Percentiles rank a stretch among this genome's conserved stretches.
These are phyloP conservation scores for Apamea crenata DNA, from an alignment of 2,888 invertebrate genomes.

Conservation along the genomic window DNA sequence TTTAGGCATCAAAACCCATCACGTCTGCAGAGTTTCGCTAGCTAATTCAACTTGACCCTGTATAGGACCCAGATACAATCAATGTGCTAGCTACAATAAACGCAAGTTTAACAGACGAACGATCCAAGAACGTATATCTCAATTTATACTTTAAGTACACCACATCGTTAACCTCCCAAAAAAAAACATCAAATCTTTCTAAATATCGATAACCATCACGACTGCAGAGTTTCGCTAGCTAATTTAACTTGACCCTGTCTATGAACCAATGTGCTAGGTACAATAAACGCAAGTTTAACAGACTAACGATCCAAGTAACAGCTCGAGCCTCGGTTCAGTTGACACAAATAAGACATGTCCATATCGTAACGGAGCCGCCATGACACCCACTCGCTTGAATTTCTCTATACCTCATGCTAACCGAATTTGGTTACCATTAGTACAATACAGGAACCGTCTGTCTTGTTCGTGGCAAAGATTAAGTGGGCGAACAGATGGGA, in stretches of 20 bases:
- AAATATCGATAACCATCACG: background rate
- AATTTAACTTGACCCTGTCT: too few species aligned
- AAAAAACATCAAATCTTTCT: background rate
- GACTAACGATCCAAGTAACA: background rate
- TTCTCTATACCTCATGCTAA: conserved; percentile 56
- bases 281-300: background rate
- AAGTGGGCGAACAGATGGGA: conserved; percentile 30
- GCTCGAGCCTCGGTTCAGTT: conserved; percentile 21
- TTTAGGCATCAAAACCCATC: too few species aligned
- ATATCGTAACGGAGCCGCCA: conserved; percentile 38
- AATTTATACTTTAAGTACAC: too few species aligned
- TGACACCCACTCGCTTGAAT: conserved; percentile 60
- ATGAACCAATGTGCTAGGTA: background rate
- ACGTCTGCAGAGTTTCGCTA: background rate
- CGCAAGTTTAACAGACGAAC: background rate
- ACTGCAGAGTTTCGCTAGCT: too few species aligned
- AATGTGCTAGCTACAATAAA: background rate
- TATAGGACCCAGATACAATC: background rate
- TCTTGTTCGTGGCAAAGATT: conserved; percentile 54
- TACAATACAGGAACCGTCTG: conserved; percentile 49
- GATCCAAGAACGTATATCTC: background rate
- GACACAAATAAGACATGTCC: conserved; percentile 47
- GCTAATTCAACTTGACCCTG: background rate
- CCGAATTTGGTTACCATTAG: conserved; percentile 67
- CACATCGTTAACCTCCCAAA: background rate